Evolutionary conservation across 2,797 vertebrate species (phyloP).

Genomic region (Chromobotia macracanthus): DNA sequence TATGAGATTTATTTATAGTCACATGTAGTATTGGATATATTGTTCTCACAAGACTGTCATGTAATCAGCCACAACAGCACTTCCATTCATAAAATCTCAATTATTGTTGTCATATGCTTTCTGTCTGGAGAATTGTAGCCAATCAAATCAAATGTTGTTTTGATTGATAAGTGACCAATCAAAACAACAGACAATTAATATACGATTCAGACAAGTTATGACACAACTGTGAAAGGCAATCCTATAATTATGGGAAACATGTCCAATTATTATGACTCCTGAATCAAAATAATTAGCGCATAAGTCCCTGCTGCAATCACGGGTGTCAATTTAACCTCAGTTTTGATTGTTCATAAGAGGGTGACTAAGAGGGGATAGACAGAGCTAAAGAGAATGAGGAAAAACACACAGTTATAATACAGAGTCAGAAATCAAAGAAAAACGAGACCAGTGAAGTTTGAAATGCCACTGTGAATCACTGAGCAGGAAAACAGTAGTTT

Average conservation of each 20-base stretch:
- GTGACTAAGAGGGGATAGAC: constrained; percentile 29
- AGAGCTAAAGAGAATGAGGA: constrained; percentile 24
- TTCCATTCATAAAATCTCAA: not conserved
- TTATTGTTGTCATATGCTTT: too few species aligned
- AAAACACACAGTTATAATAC: not conserved
- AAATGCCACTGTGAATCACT: constrained; percentile 9
- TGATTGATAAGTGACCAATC: constrained; percentile 22
- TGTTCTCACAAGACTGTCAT: not conserved
- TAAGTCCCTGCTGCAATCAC: constrained; percentile 29
- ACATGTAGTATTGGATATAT: constrained; percentile 7
- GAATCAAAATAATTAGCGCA: constrained; percentile 42
- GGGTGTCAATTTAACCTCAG: constrained; percentile 33
- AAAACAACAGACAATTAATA: constrained; percentile 26
- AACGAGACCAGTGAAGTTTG: constrained; percentile 55
- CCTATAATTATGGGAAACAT: constrained; percentile 37
- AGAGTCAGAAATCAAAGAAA: constrained; percentile 43
- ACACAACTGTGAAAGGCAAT: constrained; percentile 3
- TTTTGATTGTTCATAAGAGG: constrained; percentile 34
- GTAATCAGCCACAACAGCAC: constrained; percentile 1
- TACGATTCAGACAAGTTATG: constrained; percentile 8
- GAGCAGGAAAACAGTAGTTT: constrained; percentile 9
- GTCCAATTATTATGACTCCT: constrained; percentile 35
- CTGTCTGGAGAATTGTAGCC: not conserved
- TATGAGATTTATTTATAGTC: constrained; percentile 37
- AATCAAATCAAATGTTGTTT: too few species aligned